Conservation (phyloP, 1,140 invertebrate species). For the Platorchestia sp. region DNA sequence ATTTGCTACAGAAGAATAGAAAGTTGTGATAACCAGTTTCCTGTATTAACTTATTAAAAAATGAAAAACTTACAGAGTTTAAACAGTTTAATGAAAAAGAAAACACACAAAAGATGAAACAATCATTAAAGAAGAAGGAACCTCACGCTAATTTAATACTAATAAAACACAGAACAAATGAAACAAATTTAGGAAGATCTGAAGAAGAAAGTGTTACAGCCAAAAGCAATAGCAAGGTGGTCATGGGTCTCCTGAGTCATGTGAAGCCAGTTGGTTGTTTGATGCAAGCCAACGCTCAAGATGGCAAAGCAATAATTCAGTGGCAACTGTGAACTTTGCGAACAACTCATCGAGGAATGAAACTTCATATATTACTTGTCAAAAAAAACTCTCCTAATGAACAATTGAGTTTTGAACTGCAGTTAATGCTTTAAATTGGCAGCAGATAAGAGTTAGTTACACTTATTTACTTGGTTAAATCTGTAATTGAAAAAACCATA, state of each 20-base stretch:
- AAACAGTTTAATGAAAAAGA: not conserved
- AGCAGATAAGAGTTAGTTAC: not conserved
- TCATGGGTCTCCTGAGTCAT: slow-evolving; percentile 88
- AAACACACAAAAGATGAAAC: not conserved
- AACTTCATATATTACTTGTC: not conserved
- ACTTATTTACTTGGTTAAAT: not conserved
- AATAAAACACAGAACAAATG: not conserved
- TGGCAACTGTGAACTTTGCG: not conserved
- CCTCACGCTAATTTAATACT: not conserved
- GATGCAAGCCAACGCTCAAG: slow-evolving; percentile 76
- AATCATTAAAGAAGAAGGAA: not conserved
- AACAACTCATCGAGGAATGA: slow-evolving; percentile 17
- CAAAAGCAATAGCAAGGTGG: slow-evolving; percentile 83
- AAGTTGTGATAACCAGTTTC: slow-evolving; percentile 65
- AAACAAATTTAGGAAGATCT: slow-evolving; percentile 50
- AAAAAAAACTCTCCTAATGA: not conserved
- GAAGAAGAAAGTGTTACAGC: slow-evolving; percentile 78
- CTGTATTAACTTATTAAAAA: not conserved
- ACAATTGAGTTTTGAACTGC: not conserved
- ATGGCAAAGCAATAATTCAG: not conserved
- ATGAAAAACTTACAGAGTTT: not conserved
- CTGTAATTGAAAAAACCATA: not conserved
- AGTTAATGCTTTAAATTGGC: not conserved
- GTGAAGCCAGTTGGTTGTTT: slow-evolving; percentile 93
- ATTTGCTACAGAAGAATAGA: slow-evolving; percentile 44